Evolutionary conservation across 2,797 vertebrate species (phyloP).

Genomic region (Phylloscopus collybita): DNA sequence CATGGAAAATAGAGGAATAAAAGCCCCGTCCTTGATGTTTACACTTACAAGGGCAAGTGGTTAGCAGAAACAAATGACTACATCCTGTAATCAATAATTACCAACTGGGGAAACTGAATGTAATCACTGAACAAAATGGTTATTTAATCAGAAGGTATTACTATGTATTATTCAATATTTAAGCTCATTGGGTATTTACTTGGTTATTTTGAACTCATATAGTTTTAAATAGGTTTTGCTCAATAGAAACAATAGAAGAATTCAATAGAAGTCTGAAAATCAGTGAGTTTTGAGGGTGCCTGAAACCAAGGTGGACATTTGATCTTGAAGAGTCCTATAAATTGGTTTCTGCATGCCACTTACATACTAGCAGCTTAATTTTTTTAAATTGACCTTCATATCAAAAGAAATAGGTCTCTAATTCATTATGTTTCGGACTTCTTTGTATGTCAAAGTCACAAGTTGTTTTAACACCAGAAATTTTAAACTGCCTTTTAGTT

Average conservation of each 20-base stretch:
- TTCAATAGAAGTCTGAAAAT: not conserved
- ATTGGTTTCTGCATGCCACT: not conserved
- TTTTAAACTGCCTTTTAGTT: not conserved
- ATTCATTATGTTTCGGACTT: not conserved
- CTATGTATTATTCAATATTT: slow-evolving; percentile 14
- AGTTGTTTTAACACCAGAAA: not conserved
- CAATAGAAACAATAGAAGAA: not conserved
- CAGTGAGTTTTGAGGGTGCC: not conserved
- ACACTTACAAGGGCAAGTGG: not conserved
- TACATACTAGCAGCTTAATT: not conserved
- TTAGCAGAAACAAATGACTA: slow-evolving; percentile 31
- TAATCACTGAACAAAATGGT: slow-evolving; percentile 19
- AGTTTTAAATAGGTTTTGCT: not conserved
- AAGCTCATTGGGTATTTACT: not conserved
- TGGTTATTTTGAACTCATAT: not conserved
- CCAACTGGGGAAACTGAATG: slow-evolving; percentile 4
- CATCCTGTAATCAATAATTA: slow-evolving; percentile 42
- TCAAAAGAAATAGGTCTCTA: not conserved
- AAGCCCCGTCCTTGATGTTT: not conserved
- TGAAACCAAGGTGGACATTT: not conserved
- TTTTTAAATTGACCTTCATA: not conserved
- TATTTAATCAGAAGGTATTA: slow-evolving; percentile 30
- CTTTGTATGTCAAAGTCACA: not conserved
- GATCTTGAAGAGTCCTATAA: not conserved
- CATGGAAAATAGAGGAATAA: not conserved